Evolutionary conservation across 2,797 vertebrate species (phyloP), one percentile per base, ranked within the genome.

Genomic region (Falco peregrinus): DNA sequence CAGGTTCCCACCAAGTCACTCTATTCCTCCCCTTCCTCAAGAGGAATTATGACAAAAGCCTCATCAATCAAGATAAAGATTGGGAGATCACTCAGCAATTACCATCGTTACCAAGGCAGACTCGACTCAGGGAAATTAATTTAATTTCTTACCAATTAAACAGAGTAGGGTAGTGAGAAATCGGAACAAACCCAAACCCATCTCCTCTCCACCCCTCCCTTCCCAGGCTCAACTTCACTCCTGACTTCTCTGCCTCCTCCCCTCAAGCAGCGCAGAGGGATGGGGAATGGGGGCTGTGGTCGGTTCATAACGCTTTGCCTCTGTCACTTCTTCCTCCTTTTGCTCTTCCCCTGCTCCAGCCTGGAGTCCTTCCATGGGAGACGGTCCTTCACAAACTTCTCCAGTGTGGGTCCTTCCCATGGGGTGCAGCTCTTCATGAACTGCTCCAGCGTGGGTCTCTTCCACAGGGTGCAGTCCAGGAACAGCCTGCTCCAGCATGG

Each of bases 241-340:
- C 25, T 6, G 2, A 45, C 16, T 57, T 67, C n/a, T 51, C 26
- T 39, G 24, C 26, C 45, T 69, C 29, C 26, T 74, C 17, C 7
- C 54, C 13, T 29, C 1, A 3, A 56, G 60, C 11, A 17, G n/a
- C 8, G 20, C 37, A 48, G 22, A 26, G 14, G 17, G 6, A 61
- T 5, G 1, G 7, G 10, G 10, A 76, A 71, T 5, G n/a, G n/a
- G 6, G 10, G 9, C 22, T 69, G 28, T 1, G 7, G 11, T 41
- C 59, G 37, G 54, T 45, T 60, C 21, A 18, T 35, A 35, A 35
- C 0, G 5, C 11, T 56, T 78, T 69, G 12, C 35, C 26, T 65
- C 41, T 63, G 29, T 5, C 0, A 1, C 7, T 63, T 43, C 47
- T 39, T 82, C 53, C 29, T 43, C 26, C 50, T 77, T 35, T 56